Conservation (phyloP, 2,797 vertebrate genomes). For the Schizothorax lantsangensis region DNA sequence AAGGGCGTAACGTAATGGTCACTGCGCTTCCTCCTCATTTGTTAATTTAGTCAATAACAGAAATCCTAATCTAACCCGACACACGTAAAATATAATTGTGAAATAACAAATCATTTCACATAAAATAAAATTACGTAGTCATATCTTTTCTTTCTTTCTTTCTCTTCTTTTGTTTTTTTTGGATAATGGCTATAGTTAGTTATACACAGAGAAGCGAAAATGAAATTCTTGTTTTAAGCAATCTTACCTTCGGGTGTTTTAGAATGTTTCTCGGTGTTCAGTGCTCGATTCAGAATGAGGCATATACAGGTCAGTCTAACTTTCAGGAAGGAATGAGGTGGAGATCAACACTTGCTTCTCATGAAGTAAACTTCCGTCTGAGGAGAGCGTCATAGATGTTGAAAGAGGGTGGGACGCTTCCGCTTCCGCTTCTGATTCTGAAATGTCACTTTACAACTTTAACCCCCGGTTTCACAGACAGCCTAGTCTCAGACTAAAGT, state of each 20-base stretch:
- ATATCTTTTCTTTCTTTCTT: background rate
- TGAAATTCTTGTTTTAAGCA: background rate
- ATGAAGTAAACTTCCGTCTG: background rate
- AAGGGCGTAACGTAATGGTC: background rate
- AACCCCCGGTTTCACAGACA: no score
- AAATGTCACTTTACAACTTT: no score
- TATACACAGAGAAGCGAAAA: background rate
- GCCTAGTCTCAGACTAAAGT: no score
- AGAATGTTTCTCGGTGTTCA: no score
- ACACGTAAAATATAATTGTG: background rate
- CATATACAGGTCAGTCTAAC: background rate
- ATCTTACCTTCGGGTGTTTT: background rate
- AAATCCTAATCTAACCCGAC: background rate
- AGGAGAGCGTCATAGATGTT: background rate
- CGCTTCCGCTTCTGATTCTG: background rate
- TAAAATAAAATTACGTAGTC: background rate
- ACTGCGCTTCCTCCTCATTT: background rate
- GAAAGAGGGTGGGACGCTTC: background rate
- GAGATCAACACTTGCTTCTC: background rate
- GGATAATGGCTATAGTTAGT: background rate
- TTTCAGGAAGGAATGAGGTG: rapidly evolving
- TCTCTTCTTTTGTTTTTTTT: background rate
- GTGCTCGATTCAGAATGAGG: background rate
- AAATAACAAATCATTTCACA: background rate
- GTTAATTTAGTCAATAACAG: background rate